A percentile compares a stretch with the other conserved stretches of the same genome.
Conservation (phyloP, 2,113 vertebrate species). For the Dinomys branickii region DNA sequence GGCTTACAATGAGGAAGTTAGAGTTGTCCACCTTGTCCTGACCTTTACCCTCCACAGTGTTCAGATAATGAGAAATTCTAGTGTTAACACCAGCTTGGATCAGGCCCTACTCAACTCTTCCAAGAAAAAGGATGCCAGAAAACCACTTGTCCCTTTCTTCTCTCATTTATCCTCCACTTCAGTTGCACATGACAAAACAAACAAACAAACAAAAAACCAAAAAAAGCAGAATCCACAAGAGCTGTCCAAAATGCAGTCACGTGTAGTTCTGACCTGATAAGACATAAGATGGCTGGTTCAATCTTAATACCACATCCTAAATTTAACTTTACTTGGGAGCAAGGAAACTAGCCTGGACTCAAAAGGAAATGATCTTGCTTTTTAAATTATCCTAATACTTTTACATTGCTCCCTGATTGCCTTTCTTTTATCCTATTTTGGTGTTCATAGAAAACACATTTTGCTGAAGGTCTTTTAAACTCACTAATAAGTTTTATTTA, state of each 20-base stretch:
- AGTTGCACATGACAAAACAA: neutral
- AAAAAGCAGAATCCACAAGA: neutral
- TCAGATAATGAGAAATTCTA: neutral
- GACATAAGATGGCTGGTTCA: neutral
- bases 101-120: neutral
- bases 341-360: neutral
- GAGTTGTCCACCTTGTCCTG: neutral
- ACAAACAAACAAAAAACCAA: too few species aligned
- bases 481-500: neutral
- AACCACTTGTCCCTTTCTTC: neutral
- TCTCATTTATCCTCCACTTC: neutral
- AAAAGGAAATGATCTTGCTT: slow-evolving; percentile 60
- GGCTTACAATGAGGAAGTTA: neutral
- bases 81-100: neutral
- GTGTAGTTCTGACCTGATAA: neutral
- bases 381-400: slow-evolving; percentile 55
- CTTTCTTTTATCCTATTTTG: neutral
- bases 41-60: neutral
- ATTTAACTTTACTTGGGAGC: slow-evolving; percentile 61
- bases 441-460: neutral
- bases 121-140: neutral
- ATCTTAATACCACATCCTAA: slow-evolving; percentile 6
- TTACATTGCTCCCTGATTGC: slow-evolving; percentile 13
- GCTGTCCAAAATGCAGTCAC: neutral
- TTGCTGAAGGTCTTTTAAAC: slow-evolving; percentile 23